Conservation (phyloP, 2,888 invertebrate species). For the Desoria tigrina region DNA sequence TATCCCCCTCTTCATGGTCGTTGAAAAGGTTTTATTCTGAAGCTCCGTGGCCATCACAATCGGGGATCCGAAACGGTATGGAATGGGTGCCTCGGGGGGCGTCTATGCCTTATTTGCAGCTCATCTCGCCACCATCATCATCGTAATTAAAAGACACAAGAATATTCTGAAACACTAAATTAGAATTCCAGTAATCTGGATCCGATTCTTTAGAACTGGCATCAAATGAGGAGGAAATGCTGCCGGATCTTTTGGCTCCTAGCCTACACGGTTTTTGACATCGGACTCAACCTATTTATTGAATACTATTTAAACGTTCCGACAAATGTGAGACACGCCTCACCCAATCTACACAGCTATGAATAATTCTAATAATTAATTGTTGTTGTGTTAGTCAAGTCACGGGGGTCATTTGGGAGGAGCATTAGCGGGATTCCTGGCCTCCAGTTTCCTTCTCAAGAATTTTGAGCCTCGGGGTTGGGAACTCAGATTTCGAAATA, state of each 20-base stretch:
- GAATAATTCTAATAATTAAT: too few species aligned
- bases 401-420: constrained; percentile 31
- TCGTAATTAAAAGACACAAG: too few species aligned
- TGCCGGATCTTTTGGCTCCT: constrained; percentile 27
- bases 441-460: constrained; percentile 16
- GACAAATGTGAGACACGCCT: constrained; percentile 1
- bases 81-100: constrained; percentile 28
- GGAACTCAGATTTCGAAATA: constrained; percentile 19
- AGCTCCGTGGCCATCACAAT: constrained; percentile 21
- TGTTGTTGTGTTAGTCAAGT: constrained; percentile 5
- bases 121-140: constrained; percentile 27
- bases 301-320: background rate
- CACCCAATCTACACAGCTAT: too few species aligned
- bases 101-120: constrained; percentile 25
- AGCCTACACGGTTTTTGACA: constrained; percentile 12
- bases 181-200: background rate
- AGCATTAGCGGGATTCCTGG: constrained; percentile 26
- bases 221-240: constrained; percentile 29
- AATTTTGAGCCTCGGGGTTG: constrained; percentile 25
- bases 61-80: constrained; percentile 17
- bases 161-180: background rate
- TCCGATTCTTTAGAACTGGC: constrained; percentile 22
- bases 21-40: too few species aligned
- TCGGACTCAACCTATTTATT: constrained; percentile 10
- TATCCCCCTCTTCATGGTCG: too few species aligned